Evolutionary conservation across 2,113 vertebrate genomes (phyloP), one percentile per base, ranked within the genome.

Genomic region (Chloropsis cyanopogon): DNA sequence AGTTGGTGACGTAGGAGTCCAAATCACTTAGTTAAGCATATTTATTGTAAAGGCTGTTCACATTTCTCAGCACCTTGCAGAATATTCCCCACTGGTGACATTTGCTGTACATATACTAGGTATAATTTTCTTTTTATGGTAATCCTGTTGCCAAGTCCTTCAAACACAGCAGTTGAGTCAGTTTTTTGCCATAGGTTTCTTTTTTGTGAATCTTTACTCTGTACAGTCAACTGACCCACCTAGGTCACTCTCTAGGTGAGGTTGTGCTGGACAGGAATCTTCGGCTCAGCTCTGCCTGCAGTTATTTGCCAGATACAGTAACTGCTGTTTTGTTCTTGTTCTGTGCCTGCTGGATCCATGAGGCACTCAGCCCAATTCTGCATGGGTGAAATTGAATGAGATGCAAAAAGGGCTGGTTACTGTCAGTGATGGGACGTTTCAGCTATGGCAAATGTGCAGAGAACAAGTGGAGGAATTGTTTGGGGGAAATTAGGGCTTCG

Each of bases 271-370:
- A n/a, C 35, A 72, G 35, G 71, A 54, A 21, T 70, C 35, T 57
- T 56, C 72, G 56, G 12, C 73, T 93, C 1, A 3, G 8, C 24
- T 68, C 49, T 92, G 75, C 29, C 37, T 53, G 65, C 42, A n/a
- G 17, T 73, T 92, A 23, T 3, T 35, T 94, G 22, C 49, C 68
- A 47, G 57, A 16, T 65, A 10, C 24, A 25, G 41, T 60, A 41
- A 37, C 41, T 63, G 46, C n/a, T 35, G 6, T 77, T 86, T 73
- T 59, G 50, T 88, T 57, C 33, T 85, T 64, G 29, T 26, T 60
- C 8, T 1, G 1, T 3, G 4, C 28, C 33, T 78, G 17, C 33
- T 6, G 5, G 44, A 41, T 61, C 35, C 0, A 0, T 61, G 69
- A n/a, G 23, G 15, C 0, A 0, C 47, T 73, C 29, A 59, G 61